Conservation (phyloP, 2,888 invertebrate genomes). For the Hetaerina titia region DNA sequence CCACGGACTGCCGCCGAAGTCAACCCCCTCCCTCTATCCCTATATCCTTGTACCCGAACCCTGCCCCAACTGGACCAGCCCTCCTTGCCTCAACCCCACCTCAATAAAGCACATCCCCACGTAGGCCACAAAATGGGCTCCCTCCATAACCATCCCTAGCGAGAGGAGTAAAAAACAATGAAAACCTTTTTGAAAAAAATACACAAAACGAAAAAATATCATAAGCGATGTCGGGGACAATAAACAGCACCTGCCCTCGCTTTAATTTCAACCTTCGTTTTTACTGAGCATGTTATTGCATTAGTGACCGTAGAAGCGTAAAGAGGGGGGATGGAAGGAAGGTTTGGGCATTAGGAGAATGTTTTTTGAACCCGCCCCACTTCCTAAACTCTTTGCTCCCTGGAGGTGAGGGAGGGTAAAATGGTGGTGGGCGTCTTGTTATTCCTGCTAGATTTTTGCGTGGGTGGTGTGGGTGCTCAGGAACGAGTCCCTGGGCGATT, state of each 20-base stretch:
- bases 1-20: background rate
- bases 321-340: background rate
- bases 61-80: background rate
- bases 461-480: background rate
- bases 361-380: background rate
- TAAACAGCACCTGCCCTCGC: constrained; percentile 27
- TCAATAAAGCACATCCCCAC: background rate
- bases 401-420: background rate
- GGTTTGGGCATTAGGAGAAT: background rate
- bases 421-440: background rate
- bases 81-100: background rate
- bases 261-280: background rate
- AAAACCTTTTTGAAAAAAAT: background rate
- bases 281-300: constrained; percentile 14
- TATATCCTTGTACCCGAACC: background rate
- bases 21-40: background rate
- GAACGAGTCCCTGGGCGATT: too few species aligned
- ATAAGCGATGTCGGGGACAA: background rate
- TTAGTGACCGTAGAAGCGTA: background rate
- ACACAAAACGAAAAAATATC: background rate
- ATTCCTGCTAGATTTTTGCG: background rate
- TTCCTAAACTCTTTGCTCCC: background rate
- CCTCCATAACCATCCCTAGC: background rate
- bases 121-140: background rate
- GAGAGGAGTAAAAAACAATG: background rate